Conservation (phyloP, 1,140 invertebrate genomes). For the Ruditapes philippinarum region DNA sequence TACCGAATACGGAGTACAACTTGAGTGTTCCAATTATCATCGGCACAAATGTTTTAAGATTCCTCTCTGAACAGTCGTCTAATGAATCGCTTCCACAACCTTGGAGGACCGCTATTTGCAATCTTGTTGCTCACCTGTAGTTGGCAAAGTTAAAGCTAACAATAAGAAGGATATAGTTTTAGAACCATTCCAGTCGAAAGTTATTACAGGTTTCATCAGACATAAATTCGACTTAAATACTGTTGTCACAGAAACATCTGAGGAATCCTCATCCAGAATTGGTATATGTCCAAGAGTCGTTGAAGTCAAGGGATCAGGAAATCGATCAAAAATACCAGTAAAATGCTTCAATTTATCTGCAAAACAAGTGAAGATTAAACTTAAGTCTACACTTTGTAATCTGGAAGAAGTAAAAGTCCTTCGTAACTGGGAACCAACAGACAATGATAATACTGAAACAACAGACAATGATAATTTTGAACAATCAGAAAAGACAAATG, state of each 20-base stretch:
- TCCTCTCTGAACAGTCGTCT: neutral
- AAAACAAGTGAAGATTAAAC: neutral
- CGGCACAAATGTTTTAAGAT: neutral
- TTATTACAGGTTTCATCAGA: neutral
- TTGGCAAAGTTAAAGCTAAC: neutral
- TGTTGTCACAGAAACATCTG: neutral
- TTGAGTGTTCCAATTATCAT: neutral
- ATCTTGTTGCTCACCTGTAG: neutral
- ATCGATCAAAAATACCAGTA: neutral
- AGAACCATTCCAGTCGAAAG: neutral
- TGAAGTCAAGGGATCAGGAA: neutral
- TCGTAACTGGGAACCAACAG: neutral
- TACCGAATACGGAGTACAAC: neutral
- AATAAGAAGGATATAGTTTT: neutral
- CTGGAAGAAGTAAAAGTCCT: neutral
- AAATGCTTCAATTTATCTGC: neutral
- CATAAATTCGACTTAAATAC: neutral
- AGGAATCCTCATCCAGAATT: neutral
- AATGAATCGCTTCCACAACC: neutral
- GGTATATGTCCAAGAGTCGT: neutral
- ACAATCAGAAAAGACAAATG: no score
- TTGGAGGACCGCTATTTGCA: neutral
- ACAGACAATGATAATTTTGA: neutral
- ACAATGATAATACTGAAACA: neutral
- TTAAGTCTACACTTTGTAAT: neutral